These are phyloP conservation scores for Pegea sp. DNA, from an alignment of 23 tunicate genomes.

Conservation along the genomic window DNA sequence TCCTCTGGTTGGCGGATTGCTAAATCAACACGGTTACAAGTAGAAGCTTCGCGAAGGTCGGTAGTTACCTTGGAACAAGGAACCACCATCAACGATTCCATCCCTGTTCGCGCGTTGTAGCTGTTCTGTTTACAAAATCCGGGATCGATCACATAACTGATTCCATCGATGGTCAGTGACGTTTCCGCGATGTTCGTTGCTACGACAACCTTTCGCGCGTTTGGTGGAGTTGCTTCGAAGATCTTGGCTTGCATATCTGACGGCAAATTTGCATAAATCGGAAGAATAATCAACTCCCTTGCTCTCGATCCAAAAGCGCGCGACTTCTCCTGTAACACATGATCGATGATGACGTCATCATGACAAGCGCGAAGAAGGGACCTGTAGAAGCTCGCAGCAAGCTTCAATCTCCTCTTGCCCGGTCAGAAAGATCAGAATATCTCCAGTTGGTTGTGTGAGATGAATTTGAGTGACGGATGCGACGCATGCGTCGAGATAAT, in stretches of 20 bases:
- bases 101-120: constrained; percentile 89
- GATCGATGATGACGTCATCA: background rate
- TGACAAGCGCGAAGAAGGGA: constrained; percentile 1
- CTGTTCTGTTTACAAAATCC: constrained; percentile 93
- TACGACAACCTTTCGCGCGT: constrained; percentile 77
- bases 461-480: constrained; percentile 95
- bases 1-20: constrained; percentile 86
- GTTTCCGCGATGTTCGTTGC: constrained; percentile 98
- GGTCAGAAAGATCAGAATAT: constrained; percentile 79
- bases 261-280: constrained; percentile 92
- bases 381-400: constrained; percentile 80
- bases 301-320: constrained; percentile 64
- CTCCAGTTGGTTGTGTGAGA: constrained; percentile 86
- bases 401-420: constrained; percentile 94
- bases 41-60: background rate
- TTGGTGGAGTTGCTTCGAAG: constrained; percentile 89
- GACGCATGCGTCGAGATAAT: constrained; percentile 90
- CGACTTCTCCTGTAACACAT: constrained; percentile 32
- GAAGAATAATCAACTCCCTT: constrained; percentile 52
- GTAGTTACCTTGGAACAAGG: constrained; percentile 60
- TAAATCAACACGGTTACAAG: background rate
- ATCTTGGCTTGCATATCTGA: constrained; percentile 92
- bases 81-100: constrained; percentile 92
- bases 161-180: constrained; percentile 89
- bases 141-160: constrained; percentile 90